These are phyloP conservation scores for Drosophila simulans DNA, from an alignment of 1,140 invertebrate species.

Conservation along the genomic window DNA sequence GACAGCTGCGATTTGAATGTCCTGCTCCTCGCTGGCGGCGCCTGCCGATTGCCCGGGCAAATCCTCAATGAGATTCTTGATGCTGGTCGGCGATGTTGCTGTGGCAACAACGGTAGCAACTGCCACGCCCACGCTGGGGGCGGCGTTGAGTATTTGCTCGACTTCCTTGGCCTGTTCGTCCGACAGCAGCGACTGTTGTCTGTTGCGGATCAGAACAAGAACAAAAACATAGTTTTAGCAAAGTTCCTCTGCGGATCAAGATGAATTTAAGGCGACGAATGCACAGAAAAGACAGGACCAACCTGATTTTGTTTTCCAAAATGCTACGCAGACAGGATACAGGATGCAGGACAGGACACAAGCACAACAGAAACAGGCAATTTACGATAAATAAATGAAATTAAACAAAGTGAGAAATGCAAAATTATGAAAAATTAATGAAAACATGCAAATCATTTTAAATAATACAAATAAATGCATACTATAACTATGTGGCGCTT, in stretches of 20 bases:
- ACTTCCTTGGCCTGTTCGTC: conserved; percentile 95
- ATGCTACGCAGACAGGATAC: conserved; percentile 86
- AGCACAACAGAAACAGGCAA: conserved; percentile 62
- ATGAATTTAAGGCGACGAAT: not conserved
- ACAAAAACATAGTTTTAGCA: conserved; percentile 10
- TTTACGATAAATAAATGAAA: conserved; percentile 58
- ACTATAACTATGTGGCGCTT: conserved; percentile 29
- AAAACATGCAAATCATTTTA: conserved; percentile 31
- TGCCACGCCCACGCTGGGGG: conserved; percentile 68
- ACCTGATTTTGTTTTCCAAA: conserved; percentile 92
- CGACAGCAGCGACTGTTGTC: conserved; percentile 91
- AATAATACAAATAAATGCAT: conserved; percentile 34
- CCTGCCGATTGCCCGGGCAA: conserved; percentile 34
- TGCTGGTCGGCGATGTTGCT: conserved; percentile 79
- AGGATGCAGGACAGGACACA: conserved; percentile 51
- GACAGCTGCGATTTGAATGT: conserved; percentile 59
- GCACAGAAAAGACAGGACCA: conserved; percentile 84
- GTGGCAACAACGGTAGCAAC: conserved; percentile 81
- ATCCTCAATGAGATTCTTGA: conserved; percentile 78
- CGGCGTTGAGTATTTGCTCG: conserved; percentile 89
- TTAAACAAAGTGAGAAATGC: conserved; percentile 41
- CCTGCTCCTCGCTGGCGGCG: conserved; percentile 31
- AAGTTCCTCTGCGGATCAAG: not conserved
- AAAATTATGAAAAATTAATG: conserved; percentile 35
- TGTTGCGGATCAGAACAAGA: conserved; percentile 69